These are phyloP conservation scores for Antennarius maculatus DNA, from an alignment of 2,797 vertebrate species.

Conservation along the genomic window DNA sequence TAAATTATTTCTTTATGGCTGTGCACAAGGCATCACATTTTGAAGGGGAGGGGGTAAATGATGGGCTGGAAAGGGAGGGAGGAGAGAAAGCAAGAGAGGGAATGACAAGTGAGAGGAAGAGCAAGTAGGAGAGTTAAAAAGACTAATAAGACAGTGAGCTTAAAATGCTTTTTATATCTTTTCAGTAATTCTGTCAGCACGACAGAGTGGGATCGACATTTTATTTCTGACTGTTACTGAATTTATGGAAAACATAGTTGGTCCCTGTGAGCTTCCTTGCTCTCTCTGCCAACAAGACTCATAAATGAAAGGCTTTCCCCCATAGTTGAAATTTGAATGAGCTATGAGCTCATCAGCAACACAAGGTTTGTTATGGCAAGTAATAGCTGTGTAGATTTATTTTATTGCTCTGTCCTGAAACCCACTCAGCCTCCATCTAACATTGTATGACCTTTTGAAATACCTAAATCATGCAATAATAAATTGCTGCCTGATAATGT, in stretches of 20 bases:
- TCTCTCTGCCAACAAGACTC: constrained; percentile 15
- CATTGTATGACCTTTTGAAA: constrained; percentile 39
- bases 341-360: constrained; percentile 21
- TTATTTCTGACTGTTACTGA: constrained; percentile 39
- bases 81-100: constrained; percentile 16
- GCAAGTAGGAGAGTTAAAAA: constrained; percentile 31
- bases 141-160: constrained; percentile 27
- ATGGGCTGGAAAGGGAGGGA: constrained; percentile 32
- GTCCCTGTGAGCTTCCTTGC: constrained; percentile 13
- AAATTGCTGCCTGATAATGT: constrained; percentile 21
- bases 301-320: constrained; percentile 18
- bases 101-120: constrained; percentile 8
- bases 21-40: constrained; percentile 62
- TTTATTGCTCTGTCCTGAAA: constrained; percentile 40
- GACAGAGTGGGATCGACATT: constrained; percentile 28
- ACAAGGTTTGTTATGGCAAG: constrained; percentile 36
- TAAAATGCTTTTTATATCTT: constrained; percentile 34
- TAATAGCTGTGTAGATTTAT: constrained; percentile 29
- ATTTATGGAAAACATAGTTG: constrained; percentile 21
- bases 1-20: constrained; percentile 78
- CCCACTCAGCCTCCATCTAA: constrained; percentile 16
- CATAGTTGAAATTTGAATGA: constrained; percentile 35
- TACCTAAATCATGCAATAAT: constrained; percentile 16
- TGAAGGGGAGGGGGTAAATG: constrained; percentile 45
- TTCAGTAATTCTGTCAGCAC: constrained; percentile 36